A percentile compares a stretch with the other conserved stretches of the same genome.
Conservation (phyloP, 2,888 invertebrate species). For the Graphium colonna region DNA sequence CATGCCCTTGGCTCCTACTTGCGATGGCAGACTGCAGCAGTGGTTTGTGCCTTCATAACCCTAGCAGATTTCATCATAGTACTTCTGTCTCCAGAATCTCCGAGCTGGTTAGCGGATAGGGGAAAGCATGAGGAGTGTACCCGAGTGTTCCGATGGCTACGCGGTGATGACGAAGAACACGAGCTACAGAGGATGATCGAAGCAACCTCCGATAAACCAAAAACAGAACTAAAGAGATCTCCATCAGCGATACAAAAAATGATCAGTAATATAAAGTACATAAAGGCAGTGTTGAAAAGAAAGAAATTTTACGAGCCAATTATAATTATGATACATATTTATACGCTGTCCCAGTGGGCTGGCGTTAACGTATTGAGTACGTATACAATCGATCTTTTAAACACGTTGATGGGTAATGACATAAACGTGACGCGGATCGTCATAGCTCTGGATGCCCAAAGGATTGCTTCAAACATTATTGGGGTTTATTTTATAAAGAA, state of each 20-base stretch:
- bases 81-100: conserved; percentile 70
- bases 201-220: conserved; percentile 24
- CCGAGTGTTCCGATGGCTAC: conserved; percentile 68
- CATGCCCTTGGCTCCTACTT: conserved; percentile 77
- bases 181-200: conserved; percentile 42
- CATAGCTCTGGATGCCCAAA: conserved; percentile 31
- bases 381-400: conserved; percentile 32
- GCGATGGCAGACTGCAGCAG: conserved; percentile 65
- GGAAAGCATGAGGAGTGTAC: conserved; percentile 66
- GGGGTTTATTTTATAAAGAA: conserved; percentile 34
- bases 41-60: conserved; percentile 53
- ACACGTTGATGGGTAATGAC: conserved; percentile 28
- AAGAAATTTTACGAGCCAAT: conserved; percentile 41
- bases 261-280: conserved; percentile 13
- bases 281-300: conserved; percentile 29
- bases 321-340: conserved; percentile 38
- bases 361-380: conserved; percentile 37
- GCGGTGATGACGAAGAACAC: conserved; percentile 52
- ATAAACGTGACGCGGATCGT: conserved; percentile 29
- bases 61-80: conserved; percentile 43
- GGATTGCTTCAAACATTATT: conserved; percentile 32
- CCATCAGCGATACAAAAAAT: neutral
- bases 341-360: conserved; percentile 34
- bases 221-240: conserved; percentile 13
- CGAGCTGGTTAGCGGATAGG: conserved; percentile 76